phyloP scores from a whole-genome alignment of 2,113 vertebrate genomes.

The Nanorana parkeri region DNA sequence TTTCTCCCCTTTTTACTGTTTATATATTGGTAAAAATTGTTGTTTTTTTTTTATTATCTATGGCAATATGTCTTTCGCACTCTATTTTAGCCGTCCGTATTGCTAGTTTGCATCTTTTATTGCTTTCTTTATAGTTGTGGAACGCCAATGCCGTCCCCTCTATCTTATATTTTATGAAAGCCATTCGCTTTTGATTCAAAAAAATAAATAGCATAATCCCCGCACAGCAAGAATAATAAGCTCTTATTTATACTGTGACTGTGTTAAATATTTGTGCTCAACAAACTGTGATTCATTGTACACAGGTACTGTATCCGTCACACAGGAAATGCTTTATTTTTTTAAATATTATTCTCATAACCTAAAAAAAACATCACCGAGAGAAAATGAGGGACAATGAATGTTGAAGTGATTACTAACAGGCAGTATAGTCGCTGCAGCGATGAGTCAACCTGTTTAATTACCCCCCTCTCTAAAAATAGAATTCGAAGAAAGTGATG shows the following conservation, averaged over 20 bases:
- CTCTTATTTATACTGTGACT: neutral
- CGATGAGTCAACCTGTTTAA: slow-evolving; percentile 18
- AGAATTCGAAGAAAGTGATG: slow-evolving; percentile 47
- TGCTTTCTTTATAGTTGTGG: no score
- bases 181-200: no score
- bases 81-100: no score
- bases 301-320: neutral
- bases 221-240: neutral
- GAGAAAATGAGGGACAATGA: neutral
- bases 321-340: neutral
- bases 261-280: slow-evolving; percentile 15
- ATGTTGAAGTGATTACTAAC: slow-evolving; percentile 20
- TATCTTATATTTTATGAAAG: no score
- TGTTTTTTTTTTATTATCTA: no score
- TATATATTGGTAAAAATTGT: no score
- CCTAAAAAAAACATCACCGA: neutral
- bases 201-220: neutral
- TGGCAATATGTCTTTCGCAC: no score
- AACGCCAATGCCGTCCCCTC: no score
- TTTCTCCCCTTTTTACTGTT: no score
- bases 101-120: no score
- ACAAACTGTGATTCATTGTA: slow-evolving; percentile 4
- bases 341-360: neutral
- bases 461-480: slow-evolving; percentile 26
- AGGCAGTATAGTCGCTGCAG: neutral